Evolutionary conservation across 2,888 invertebrate species (phyloP), one percentile per base, ranked within the genome.

Genomic region (Mactromeris polynyma): DNA sequence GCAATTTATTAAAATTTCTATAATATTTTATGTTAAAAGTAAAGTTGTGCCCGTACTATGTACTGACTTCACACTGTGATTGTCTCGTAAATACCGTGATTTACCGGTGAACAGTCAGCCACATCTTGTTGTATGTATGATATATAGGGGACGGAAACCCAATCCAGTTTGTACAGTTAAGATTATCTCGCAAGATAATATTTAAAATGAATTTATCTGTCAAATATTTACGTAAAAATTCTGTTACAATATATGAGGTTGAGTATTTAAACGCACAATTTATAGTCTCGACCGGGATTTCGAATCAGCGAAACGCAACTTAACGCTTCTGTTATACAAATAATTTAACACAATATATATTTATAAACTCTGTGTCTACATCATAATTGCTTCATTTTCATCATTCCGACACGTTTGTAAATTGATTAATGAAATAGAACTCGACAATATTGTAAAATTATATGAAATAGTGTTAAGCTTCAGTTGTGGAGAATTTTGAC

Each of bases 171-270:
- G 81, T 81, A 54, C 21, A 36, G 6, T 14, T 19, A 1, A 82
- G 82, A 82, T 82, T 69, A 82, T 69, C 69, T 38, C 14, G 19
- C 31, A 19, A 77, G 83, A 83, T 83, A 83, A 83, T 36, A 46
- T 46, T 83, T 33, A 40, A 42, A 83, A 83, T 83, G 73, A 83
- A 77, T 77, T 77, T 83, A 83, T 77, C 42, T 83, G 83, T 77
- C 83, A 83, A 46, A 83, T 31, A 14, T n/a, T 83, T 77, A 46
- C 46, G 83, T 46, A 83, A 77, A 77, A 77, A 42, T 77, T 33
- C 11, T 51, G 46, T 33, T 40, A 77, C 36, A 33, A 73, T 36
- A 33, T 73, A 73, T 73, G 14, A 33, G 36, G 19, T 33, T 36
- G 1, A 21, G 51, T 42, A 31, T 46, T 83, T 83, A 58, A 46